Percentiles rank a stretch among this genome's conserved stretches.
These are phyloP conservation scores for Candidula unifasciata DNA, from an alignment of 2,888 invertebrate species.

Conservation along the genomic window DNA sequence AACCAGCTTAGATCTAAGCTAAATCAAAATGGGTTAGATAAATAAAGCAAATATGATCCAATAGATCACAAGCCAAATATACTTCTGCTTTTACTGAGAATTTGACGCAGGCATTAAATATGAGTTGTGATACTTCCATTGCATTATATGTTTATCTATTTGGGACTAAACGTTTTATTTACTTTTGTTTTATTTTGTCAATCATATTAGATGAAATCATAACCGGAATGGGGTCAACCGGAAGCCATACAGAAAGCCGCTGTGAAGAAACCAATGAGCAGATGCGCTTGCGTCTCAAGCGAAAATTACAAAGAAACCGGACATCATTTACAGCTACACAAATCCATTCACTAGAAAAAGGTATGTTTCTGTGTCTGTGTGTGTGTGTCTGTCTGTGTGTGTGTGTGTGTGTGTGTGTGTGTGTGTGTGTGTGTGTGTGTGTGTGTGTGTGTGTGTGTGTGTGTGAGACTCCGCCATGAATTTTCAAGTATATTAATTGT, in stretches of 20 bases:
- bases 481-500: background rate
- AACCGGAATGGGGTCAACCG: conserved; percentile 67
- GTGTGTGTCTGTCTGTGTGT: conserved; percentile 79
- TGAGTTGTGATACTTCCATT: background rate
- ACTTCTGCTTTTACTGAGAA: no score
- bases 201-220: conserved; percentile 62
- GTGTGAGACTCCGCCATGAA: conserved; percentile 44
- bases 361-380: conserved; percentile 79
- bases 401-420: conserved; percentile 79
- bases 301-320: conserved; percentile 97
- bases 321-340: conserved; percentile 99
- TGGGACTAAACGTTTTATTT: no score
- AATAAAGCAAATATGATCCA: no score
- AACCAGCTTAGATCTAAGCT: no score
- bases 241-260: conserved; percentile 68
- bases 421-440: conserved; percentile 59
- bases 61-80: no score
- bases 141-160: no score
- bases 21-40: no score
- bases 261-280: conserved; percentile 80
- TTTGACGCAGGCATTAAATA: background rate
- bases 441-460: conserved; percentile 79
- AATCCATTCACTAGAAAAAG: conserved; percentile 98
- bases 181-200: background rate
- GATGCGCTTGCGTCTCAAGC: conserved; percentile 92